Evolutionary conservation across 2,888 invertebrate genomes (phyloP).

Genomic region (Sylvicola cinctus): DNA sequence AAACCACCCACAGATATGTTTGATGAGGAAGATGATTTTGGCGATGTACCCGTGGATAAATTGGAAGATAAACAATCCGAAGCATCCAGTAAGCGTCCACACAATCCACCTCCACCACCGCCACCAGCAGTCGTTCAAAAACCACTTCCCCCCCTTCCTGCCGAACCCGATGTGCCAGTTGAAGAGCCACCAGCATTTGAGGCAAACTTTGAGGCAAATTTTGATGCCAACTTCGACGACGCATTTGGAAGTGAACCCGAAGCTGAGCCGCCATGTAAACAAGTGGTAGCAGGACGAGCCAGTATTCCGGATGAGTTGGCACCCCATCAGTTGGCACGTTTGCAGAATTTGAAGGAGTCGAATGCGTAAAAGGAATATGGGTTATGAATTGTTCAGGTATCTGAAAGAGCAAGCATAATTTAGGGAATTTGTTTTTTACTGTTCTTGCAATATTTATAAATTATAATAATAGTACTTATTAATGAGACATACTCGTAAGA

Average conservation of each 20-base stretch:
- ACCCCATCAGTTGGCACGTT: conserved; percentile 68
- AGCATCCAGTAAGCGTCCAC: background rate
- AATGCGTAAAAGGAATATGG: conserved; percentile 66
- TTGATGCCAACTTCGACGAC: conserved; percentile 25
- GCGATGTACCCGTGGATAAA: background rate
- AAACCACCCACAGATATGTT: background rate
- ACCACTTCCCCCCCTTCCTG: conserved; percentile 14
- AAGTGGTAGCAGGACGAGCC: conserved; percentile 41
- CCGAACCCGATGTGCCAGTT: conserved; percentile 9
- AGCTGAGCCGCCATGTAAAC: conserved; percentile 33
- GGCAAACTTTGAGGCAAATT: conserved; percentile 21
- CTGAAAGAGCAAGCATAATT: too few species aligned
- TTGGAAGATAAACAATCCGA: background rate
- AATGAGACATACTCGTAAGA: too few species aligned
- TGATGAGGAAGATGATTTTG: background rate
- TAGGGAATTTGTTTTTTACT: too few species aligned
- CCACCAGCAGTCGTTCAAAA: background rate
- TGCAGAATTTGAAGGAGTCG: conserved; percentile 77
- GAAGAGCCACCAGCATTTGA: conserved; percentile 6
- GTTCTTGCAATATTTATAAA: too few species aligned
- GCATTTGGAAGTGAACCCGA: conserved; percentile 23
- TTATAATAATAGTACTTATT: too few species aligned
- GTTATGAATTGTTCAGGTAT: too few species aligned
- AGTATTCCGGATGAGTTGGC: conserved; percentile 78
- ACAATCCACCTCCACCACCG: conserved; percentile 1